A percentile compares a stretch with the other conserved stretches of the same genome.
These are phyloP conservation scores for Eupithecia inturbata DNA, from an alignment of 2,888 invertebrate species.

Conservation along the genomic window DNA sequence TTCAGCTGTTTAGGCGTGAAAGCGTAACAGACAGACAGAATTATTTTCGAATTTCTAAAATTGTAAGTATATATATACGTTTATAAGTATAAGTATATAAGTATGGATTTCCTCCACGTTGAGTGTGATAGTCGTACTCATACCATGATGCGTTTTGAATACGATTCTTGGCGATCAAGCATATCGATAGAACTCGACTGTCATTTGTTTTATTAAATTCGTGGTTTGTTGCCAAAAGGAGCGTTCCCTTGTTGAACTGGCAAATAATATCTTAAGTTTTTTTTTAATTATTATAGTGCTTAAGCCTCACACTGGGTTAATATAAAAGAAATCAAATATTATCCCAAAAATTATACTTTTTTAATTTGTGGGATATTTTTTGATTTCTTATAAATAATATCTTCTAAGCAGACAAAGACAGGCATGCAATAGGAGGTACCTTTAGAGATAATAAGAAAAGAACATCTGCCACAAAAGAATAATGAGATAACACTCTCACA, in stretches of 20 bases:
- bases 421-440: not conserved
- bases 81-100: no score
- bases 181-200: not conserved
- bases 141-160: not conserved
- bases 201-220: not conserved
- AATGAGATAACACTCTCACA: constrained; percentile 43
- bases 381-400: no score
- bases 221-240: not conserved
- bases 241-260: not conserved
- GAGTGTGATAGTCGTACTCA: not conserved
- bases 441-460: not conserved
- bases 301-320: no score
- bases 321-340: no score
- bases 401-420: not conserved
- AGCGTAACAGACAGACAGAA: no score
- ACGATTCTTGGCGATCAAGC: not conserved
- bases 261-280: no score
- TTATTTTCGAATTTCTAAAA: no score
- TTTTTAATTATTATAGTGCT: no score
- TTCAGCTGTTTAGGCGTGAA: no score
- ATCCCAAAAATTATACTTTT: no score
- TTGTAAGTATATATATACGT: no score
- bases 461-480: constrained; percentile 10
- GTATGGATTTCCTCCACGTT: not conserved
- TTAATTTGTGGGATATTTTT: no score